These are phyloP conservation scores for Lutraria lutraria DNA, from an alignment of 2,888 invertebrate species.

Conservation along the genomic window DNA sequence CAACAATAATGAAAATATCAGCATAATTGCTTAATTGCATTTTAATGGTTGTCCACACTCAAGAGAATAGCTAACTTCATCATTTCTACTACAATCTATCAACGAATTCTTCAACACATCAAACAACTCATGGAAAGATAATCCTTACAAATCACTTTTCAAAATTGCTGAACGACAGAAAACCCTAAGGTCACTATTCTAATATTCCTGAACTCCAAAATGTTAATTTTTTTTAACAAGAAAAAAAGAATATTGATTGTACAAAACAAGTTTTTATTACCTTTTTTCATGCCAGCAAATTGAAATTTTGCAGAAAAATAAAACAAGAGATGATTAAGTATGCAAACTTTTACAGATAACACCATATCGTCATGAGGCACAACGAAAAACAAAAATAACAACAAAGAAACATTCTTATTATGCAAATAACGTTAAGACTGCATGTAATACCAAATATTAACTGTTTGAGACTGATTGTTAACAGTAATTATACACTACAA, in stretches of 20 bases:
- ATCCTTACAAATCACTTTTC: background rate
- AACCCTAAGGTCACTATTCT: background rate
- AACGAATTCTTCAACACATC: background rate
- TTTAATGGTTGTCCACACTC: background rate
- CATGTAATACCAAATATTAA: background rate
- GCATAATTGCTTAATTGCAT: background rate
- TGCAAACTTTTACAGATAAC: conserved; percentile 13
- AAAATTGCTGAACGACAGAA: background rate
- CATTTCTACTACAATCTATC: background rate
- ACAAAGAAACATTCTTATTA: background rate
- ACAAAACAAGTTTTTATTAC: conserved; percentile 53
- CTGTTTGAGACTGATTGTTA: background rate
- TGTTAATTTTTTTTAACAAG: conserved; percentile 16
- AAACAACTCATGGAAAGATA: background rate
- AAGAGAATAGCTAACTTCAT: background rate
- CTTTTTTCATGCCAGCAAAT: conserved; percentile 60
- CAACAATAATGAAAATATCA: background rate
- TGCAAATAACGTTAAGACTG: background rate
- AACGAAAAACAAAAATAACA: background rate
- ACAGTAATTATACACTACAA: background rate
- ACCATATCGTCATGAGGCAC: conserved; percentile 13
- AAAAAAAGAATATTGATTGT: conserved; percentile 33
- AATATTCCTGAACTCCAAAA: background rate
- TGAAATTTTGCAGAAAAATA: conserved; percentile 61
- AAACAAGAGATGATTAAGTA: conserved; percentile 42